These are phyloP conservation scores for Ariopsis seemanni DNA, from an alignment of 2,113 vertebrate species.

Conservation along the genomic window DNA sequence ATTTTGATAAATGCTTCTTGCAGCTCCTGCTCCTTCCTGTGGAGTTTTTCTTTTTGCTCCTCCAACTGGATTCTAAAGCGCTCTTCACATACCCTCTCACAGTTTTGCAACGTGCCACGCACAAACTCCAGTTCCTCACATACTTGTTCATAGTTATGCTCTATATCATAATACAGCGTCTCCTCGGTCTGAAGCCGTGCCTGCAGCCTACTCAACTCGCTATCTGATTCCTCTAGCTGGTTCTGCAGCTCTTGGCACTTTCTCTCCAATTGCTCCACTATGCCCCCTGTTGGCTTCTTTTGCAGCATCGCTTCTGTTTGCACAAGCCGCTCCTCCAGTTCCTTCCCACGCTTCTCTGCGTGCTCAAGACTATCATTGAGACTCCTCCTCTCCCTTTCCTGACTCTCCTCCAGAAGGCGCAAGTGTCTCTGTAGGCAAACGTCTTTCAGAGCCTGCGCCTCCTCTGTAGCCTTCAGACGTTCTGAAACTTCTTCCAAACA, in stretches of 20 bases:
- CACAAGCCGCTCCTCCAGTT: conserved; percentile 81
- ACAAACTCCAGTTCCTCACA: conserved; percentile 77
- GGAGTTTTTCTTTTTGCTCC: conserved; percentile 61
- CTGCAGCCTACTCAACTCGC: conserved; percentile 73
- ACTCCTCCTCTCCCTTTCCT: conserved; percentile 83
- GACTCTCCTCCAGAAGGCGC: conserved; percentile 82
- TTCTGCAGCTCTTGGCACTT: conserved; percentile 83
- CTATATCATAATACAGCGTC: conserved; percentile 81
- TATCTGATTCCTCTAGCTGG: conserved; percentile 74
- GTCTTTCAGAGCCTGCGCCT: conserved; percentile 80
- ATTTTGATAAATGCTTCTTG: conserved; percentile 85
- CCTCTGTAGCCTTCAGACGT: conserved; percentile 78
- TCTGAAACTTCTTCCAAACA: conserved; percentile 74
- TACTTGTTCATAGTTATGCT: conserved; percentile 75
- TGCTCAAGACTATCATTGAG: conserved; percentile 78
- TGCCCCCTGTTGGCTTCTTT: conserved; percentile 41
- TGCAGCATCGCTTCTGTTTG: conserved; percentile 61
- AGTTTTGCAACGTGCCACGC: conserved; percentile 76
- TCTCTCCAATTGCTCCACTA: conserved; percentile 66
- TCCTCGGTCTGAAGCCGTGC: conserved; percentile 78
- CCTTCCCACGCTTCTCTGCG: conserved; percentile 76
- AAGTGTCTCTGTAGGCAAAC: conserved; percentile 83
- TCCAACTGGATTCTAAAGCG: conserved; percentile 37
- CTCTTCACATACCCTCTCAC: conserved; percentile 66
- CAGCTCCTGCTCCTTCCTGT: conserved; percentile 83